Evolutionary conservation across 2,797 vertebrate species (phyloP).

Genomic region (Loris lydekkerianus): DNA sequence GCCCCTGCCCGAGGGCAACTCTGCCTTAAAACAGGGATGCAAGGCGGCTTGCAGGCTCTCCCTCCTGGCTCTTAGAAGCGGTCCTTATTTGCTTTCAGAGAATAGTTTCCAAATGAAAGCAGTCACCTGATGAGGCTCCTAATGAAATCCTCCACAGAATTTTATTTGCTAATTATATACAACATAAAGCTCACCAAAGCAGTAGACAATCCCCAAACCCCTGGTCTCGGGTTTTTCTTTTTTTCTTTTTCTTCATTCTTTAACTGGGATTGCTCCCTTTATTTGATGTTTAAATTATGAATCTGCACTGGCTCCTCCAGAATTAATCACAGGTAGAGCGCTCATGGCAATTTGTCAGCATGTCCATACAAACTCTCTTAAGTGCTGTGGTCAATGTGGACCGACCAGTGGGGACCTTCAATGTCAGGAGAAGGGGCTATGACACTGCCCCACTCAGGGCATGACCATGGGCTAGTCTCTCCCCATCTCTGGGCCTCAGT

Average conservation of each 20-base stretch:
- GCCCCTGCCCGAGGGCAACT: fast-evolving
- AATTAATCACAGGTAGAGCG: neutral
- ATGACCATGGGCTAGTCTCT: neutral
- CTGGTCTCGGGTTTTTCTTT: fast-evolving
- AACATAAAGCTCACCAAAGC: conserved; percentile 41
- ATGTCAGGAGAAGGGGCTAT: neutral
- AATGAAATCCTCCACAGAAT: conserved; percentile 54
- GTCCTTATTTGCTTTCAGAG: conserved; percentile 11
- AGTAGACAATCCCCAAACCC: neutral
- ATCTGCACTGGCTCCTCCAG: neutral
- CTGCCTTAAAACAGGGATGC: neutral
- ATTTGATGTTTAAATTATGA: neutral
- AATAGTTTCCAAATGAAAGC: neutral
- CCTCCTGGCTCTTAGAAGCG: neutral
- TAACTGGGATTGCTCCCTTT: neutral
- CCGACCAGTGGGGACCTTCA: neutral
- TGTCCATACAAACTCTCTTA: fast-evolving
- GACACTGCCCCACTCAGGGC: neutral
- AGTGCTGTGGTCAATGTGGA: too few relatives aligned
- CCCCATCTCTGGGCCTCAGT: neutral
- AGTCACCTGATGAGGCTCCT: conserved; percentile 34
- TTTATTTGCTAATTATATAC: conserved; percentile 63
- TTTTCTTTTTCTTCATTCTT: neutral
- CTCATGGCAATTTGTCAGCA: neutral
- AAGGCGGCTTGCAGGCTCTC: neutral